Conservation (phyloP, 2,113 vertebrate species). For the Actenoides lindsayi region DNA sequence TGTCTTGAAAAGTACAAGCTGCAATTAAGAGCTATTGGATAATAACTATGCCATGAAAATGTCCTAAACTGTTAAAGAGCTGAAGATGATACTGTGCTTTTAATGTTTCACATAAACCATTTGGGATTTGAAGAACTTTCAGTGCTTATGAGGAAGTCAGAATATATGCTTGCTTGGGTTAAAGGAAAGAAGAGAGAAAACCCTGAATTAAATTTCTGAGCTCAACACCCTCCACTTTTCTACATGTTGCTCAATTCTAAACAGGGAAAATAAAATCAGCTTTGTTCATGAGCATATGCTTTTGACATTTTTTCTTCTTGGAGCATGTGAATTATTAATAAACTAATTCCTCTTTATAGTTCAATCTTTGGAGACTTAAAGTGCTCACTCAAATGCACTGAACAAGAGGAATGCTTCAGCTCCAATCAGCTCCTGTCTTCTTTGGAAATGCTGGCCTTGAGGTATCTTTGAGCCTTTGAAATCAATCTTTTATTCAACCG, state of each 20-base stretch:
- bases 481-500: slow-evolving; percentile 74
- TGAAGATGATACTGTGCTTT: slow-evolving; percentile 75
- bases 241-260: slow-evolving; percentile 70
- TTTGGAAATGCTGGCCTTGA: slow-evolving; percentile 76
- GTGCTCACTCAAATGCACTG: slow-evolving; percentile 77
- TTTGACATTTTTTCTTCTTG: slow-evolving; percentile 79
- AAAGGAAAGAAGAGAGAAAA: slow-evolving; percentile 70
- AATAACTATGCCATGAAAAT: slow-evolving; percentile 77
- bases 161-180: slow-evolving; percentile 74
- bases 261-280: slow-evolving; percentile 79
- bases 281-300: slow-evolving; percentile 79
- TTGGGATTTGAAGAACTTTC: slow-evolving; percentile 78
- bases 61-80: slow-evolving; percentile 77
- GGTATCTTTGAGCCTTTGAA: slow-evolving; percentile 78
- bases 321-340: slow-evolving; percentile 85
- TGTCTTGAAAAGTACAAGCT: slow-evolving; percentile 69
- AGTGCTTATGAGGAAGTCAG: slow-evolving; percentile 61
- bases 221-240: slow-evolving; percentile 45
- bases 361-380: slow-evolving; percentile 85
- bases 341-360: slow-evolving; percentile 87
- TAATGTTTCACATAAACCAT: slow-evolving; percentile 77
- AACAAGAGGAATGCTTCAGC: slow-evolving; percentile 73
- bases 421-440: slow-evolving; percentile 73
- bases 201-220: slow-evolving; percentile 75
- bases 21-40: slow-evolving; percentile 77